Evolutionary conservation across 2,888 invertebrate genomes (phyloP).

Genomic region (Melieria omissa): DNA sequence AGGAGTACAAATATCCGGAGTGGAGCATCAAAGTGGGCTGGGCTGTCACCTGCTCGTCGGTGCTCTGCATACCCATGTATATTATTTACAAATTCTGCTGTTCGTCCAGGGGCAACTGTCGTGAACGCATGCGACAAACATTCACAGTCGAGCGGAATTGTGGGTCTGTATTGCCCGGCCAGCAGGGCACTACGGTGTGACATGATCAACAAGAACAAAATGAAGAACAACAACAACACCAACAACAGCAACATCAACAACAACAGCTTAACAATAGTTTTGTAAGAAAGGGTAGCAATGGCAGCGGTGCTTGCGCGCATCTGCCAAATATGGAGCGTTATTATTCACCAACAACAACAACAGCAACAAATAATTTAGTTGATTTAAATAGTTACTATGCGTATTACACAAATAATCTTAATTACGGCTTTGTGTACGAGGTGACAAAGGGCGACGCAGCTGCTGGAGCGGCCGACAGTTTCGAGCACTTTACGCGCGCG

Average conservation of each 20-base stretch:
- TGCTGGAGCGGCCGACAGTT: not conserved
- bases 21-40: conserved; percentile 88
- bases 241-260: conserved; percentile 32
- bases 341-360: conserved; percentile 46
- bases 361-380: conserved; percentile 47
- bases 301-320: conserved; percentile 19
- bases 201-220: conserved; percentile 50
- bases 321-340: conserved; percentile 12
- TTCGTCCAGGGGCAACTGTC: conserved; percentile 73
- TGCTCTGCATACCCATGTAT: conserved; percentile 86
- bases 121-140: conserved; percentile 53
- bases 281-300: conserved; percentile 15
- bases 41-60: conserved; percentile 84
- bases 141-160: conserved; percentile 60
- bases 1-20: conserved; percentile 78
- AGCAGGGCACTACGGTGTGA: conserved; percentile 66
- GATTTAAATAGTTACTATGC: conserved; percentile 55
- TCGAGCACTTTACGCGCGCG: not conserved
- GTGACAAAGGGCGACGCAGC: conserved; percentile 2
- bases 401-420: conserved; percentile 57
- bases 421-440: conserved; percentile 34
- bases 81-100: conserved; percentile 79
- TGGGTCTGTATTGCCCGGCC: conserved; percentile 64
- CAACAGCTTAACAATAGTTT: conserved; percentile 30
- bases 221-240: not conserved